Evolutionary conservation across 2,113 vertebrate genomes (phyloP), one percentile per base, ranked within the genome.

Genomic region (Tetrao urogallus): DNA sequence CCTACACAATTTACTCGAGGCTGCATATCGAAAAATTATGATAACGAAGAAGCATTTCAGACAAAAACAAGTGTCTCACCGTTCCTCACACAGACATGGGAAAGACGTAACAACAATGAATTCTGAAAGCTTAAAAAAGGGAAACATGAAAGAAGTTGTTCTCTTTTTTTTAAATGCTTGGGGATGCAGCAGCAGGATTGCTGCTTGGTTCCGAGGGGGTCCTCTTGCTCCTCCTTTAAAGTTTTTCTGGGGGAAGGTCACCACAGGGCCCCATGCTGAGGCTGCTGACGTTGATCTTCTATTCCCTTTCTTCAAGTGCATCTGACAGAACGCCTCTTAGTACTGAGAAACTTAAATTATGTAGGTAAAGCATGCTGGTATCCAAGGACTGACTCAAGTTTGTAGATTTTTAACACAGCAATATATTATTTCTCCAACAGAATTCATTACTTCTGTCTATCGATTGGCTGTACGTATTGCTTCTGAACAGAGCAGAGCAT

Each of bases 81-180:
- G 30, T 50, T 66, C 40, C 21, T 66, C 1, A 0, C 10, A 36
- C 0, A 34, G 25, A 25, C n/a, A 19, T 17, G 8, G 69, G 13
- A 40, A 65, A 42, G 57, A 50, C 8, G 8, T 25, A 13, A 52
- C 64, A 89, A 30, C 7, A 12, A 30, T 7, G 18, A 36, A 60
- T 66, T 20, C 30, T 48, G 20, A 56, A 65, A 27, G 25, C 9
- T 81, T 80, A 17, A 57, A 14, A 20, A 22, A 47, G 11, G 38
- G 34, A 25, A 60, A 64, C 4, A 30, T 5, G 5, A 69, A 79
- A 69, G 24, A 18, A 50, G 13, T 11, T 70, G 11, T 71, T 92
- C 54, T 40, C 40, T 40, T 27, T 19, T 7, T 13, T 5, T 34
- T 34, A 57, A 27, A 25, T 4, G 38, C 69, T 58, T 2, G 2